These are phyloP conservation scores for Drosophila pectinifera DNA, from an alignment of 1,140 invertebrate species.

Conservation along the genomic window DNA sequence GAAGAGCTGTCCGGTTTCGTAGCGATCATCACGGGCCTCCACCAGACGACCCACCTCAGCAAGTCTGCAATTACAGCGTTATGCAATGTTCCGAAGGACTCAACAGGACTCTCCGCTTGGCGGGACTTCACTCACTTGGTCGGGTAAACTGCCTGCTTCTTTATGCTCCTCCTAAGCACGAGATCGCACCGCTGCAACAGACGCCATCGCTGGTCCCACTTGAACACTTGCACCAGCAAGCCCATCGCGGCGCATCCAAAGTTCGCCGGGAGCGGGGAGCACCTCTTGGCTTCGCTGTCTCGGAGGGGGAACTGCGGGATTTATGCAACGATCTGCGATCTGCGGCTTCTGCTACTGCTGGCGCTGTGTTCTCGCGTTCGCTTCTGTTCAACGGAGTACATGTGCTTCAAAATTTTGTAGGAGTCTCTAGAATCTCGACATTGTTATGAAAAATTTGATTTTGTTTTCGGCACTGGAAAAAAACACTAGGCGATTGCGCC, in stretches of 20 bases:
- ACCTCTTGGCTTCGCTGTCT: slow-evolving; percentile 25
- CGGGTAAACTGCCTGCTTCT: slow-evolving; percentile 65
- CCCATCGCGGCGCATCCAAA: slow-evolving; percentile 57
- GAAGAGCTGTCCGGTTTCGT: slow-evolving; percentile 97
- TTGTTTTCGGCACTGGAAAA: slow-evolving; percentile 60
- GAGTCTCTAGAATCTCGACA: slow-evolving; percentile 32
- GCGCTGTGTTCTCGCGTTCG: slow-evolving; percentile 31
- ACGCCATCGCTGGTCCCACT: slow-evolving; percentile 68
- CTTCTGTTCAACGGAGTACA: slow-evolving; percentile 28
- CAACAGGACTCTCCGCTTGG: slow-evolving; percentile 6
- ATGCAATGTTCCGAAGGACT: slow-evolving; percentile 27
- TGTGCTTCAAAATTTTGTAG: slow-evolving; percentile 60
- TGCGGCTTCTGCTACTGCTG: slow-evolving; percentile 13
- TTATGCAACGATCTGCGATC: slow-evolving; percentile 56
- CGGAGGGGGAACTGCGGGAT: slow-evolving; percentile 37
- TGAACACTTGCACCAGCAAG: slow-evolving; percentile 64
- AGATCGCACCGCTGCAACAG: slow-evolving; percentile 61
- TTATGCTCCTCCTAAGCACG: slow-evolving; percentile 51
- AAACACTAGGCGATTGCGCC: slow-evolving; percentile 23
- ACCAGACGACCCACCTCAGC: slow-evolving; percentile 89
- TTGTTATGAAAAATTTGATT: slow-evolving; percentile 66
- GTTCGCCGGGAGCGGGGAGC: slow-evolving; percentile 35
- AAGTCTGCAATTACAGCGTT: slow-evolving; percentile 83
- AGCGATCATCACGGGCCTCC: slow-evolving; percentile 94
- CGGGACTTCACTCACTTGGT: slow-evolving; percentile 58